Conservation (phyloP, 2,888 invertebrate species). For the Strigamia maritima region DNA sequence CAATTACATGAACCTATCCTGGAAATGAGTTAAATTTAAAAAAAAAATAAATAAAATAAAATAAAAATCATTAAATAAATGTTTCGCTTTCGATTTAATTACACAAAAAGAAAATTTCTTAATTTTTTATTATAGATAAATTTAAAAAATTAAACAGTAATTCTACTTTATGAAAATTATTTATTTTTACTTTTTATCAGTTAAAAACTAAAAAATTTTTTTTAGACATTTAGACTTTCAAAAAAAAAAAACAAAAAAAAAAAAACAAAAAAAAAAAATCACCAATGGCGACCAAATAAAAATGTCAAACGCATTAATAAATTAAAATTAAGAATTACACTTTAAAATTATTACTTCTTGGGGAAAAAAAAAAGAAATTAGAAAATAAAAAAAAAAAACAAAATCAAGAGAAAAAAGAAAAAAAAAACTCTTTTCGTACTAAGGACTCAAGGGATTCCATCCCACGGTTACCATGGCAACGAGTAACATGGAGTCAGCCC, state of each 20-base stretch:
- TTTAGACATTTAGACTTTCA: background rate
- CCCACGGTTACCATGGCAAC: constrained; percentile 2
- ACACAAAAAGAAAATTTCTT: background rate
- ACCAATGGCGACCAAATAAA: too few species aligned
- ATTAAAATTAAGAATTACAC: too few species aligned
- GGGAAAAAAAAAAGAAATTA: background rate
- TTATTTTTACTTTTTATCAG: background rate
- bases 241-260: background rate
- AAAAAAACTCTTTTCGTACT: background rate
- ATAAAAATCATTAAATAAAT: too few species aligned
- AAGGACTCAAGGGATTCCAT: constrained; percentile 13
- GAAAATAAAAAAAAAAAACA: too few species aligned
- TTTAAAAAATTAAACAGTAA: too few species aligned
- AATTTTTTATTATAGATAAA: background rate
- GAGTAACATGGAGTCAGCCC: constrained; percentile 20
- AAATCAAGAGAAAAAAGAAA: constrained; percentile 10
- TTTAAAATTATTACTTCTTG: too few species aligned
- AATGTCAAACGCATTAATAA: background rate
- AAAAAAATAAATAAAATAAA: too few species aligned
- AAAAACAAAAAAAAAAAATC: background rate
- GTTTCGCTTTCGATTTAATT: too few species aligned
- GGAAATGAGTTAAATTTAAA: background rate
- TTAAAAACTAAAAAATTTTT: background rate
- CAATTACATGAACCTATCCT: background rate
- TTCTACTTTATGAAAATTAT: background rate